phyloP scores from a whole-genome alignment of 2,797 vertebrate species.

The Denticeps clupeoides region DNA sequence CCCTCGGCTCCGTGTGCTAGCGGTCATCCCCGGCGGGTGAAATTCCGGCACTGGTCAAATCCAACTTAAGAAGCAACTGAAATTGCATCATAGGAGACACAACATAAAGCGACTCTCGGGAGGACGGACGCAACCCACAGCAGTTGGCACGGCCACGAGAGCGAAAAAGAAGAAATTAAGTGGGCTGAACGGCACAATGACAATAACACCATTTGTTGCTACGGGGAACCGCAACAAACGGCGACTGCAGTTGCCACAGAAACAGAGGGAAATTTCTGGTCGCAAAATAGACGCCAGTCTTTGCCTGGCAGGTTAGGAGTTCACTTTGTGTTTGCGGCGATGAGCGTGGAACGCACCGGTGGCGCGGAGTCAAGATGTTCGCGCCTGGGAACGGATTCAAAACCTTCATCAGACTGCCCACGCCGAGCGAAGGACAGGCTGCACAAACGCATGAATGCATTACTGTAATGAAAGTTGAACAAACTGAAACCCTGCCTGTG shows the following conservation, averaged over 20 bases:
- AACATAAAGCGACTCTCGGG: too few relatives aligned
- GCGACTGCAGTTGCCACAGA: slow-evolving; percentile 49
- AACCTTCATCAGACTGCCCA: background rate
- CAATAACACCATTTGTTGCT: slow-evolving; percentile 37
- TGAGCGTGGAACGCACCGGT: background rate
- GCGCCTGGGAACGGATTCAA: background rate
- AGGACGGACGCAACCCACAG: background rate
- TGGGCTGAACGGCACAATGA: slow-evolving; percentile 31
- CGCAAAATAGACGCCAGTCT: slow-evolving; percentile 3
- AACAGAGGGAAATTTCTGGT: slow-evolving; percentile 27
- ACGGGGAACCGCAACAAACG: slow-evolving; percentile 47
- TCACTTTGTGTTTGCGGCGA: background rate
- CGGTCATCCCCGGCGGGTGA: too few relatives aligned
- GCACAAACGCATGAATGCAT: too few relatives aligned
- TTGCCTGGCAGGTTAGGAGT: background rate
- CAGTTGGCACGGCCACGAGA: background rate
- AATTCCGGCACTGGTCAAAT: too few relatives aligned
- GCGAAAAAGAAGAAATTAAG: background rate
- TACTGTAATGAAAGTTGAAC: too few relatives aligned
- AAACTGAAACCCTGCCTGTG: too few relatives aligned
- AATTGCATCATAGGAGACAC: too few relatives aligned
- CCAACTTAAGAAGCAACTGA: too few relatives aligned
- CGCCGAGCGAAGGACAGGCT: too few relatives aligned
- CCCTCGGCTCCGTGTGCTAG: too few relatives aligned
- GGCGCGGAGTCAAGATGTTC: background rate